phyloP scores from a whole-genome alignment of 30 jellyfish, hydroid and myxozoan species.

The Pseudorhiza aurosa region DNA sequence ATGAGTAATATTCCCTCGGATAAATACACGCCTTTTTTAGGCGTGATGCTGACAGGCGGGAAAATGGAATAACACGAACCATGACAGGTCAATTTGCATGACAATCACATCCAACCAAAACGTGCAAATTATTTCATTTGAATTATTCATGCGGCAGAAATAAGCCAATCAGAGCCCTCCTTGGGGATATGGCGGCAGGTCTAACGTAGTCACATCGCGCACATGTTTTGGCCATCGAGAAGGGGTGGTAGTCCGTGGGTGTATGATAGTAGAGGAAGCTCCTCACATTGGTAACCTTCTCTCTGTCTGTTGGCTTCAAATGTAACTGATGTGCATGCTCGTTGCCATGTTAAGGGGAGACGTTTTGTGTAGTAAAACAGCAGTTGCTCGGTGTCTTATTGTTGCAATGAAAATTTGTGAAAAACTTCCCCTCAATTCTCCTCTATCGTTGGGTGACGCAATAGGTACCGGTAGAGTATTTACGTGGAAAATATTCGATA shows the following conservation, averaged over 20 bases:
- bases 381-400: no score
- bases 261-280: neutral
- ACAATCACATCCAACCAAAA: constrained; percentile 80
- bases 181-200: constrained; percentile 90
- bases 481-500: no score
- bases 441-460: no score
- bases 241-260: neutral
- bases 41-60: constrained; percentile 95
- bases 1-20: constrained; percentile 81
- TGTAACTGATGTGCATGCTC: no score
- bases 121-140: constrained; percentile 83
- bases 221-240: constrained; percentile 60
- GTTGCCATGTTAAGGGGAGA: no score
- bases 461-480: no score
- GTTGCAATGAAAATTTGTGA: no score
- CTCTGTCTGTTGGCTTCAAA: no score
- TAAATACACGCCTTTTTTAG: constrained; percentile 89
- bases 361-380: no score
- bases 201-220: constrained; percentile 79
- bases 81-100: constrained; percentile 89
- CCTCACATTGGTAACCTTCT: no score
- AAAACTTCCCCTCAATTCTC: no score
- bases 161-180: constrained; percentile 78
- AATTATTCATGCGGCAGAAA: constrained; percentile 77
- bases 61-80: constrained; percentile 86